Evolutionary conservation across 1,140 invertebrate species (phyloP).

Genomic region (Leptinotarsa lineolata): DNA sequence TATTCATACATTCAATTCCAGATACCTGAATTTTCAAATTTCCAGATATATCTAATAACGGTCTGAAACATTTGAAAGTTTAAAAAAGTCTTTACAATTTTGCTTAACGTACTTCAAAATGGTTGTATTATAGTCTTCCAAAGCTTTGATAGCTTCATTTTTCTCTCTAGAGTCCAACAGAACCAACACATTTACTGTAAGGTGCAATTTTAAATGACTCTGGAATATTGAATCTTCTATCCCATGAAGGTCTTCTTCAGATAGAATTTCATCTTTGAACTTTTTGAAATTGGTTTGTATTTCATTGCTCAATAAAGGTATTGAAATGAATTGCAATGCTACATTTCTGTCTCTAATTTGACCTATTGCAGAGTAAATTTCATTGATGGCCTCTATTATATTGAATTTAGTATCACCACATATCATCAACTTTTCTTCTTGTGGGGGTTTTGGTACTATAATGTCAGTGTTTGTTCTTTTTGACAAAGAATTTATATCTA

Average conservation of each 20-base stretch:
- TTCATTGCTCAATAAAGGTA: slow-evolving; percentile 65
- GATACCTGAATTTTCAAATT: slow-evolving; percentile 55
- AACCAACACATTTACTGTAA: slow-evolving; percentile 74
- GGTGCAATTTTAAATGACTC: slow-evolving; percentile 70
- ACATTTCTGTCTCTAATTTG: slow-evolving; percentile 64
- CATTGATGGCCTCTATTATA: slow-evolving; percentile 66
- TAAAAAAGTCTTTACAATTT: neutral
- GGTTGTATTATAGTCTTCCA: slow-evolving; percentile 59
- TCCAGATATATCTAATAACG: slow-evolving; percentile 29
- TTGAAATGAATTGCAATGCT: slow-evolving; percentile 77
- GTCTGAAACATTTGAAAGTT: slow-evolving; percentile 19
- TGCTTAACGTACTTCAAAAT: slow-evolving; percentile 61
- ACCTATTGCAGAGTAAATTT: slow-evolving; percentile 70
- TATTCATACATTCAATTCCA: slow-evolving; percentile 61
- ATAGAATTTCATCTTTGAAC: slow-evolving; percentile 59
- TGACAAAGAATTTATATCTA: slow-evolving; percentile 20
- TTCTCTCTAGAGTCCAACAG: slow-evolving; percentile 71
- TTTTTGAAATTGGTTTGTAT: slow-evolving; percentile 64
- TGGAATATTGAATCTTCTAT: slow-evolving; percentile 74
- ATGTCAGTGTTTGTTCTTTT: slow-evolving; percentile 67
- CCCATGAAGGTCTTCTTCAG: slow-evolving; percentile 52
- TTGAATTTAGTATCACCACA: slow-evolving; percentile 61
- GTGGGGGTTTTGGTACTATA: slow-evolving; percentile 61
- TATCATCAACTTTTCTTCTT: slow-evolving; percentile 57
- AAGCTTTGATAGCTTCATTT: slow-evolving; percentile 58